These are phyloP conservation scores for Lutjanus erythropterus DNA, from an alignment of 2,113 vertebrate species.

Conservation along the genomic window DNA sequence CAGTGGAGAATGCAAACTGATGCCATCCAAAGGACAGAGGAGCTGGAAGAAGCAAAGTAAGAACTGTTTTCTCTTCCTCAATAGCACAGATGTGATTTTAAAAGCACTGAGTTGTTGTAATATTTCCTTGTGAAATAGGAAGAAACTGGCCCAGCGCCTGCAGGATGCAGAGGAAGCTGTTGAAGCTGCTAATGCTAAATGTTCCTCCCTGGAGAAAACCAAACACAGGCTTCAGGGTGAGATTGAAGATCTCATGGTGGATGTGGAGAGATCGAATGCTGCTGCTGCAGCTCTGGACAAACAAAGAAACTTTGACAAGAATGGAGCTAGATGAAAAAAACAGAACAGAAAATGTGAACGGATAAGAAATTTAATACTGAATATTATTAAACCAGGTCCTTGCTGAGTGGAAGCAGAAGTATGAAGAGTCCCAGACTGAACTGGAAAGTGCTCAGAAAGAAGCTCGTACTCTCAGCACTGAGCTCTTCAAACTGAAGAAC, in stretches of 20 bases:
- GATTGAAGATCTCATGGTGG: slow-evolving; percentile 69
- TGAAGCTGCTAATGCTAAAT: slow-evolving; percentile 59
- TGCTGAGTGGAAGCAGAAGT: slow-evolving; percentile 82
- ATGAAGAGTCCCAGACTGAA: slow-evolving; percentile 79
- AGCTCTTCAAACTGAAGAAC: slow-evolving; percentile 82
- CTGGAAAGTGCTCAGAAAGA: slow-evolving; percentile 78
- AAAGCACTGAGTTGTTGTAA: not conserved
- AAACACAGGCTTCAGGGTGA: slow-evolving; percentile 64
- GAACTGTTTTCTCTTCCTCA: not conserved
- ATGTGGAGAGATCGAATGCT: slow-evolving; percentile 62
- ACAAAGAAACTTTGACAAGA: slow-evolving; percentile 68
- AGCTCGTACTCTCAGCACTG: slow-evolving; percentile 78
- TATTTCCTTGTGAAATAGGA: slow-evolving; percentile 15
- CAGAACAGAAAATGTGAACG: not conserved
- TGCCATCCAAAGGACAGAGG: slow-evolving; percentile 82
- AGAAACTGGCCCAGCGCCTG: slow-evolving; percentile 53
- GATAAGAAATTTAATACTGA: not conserved
- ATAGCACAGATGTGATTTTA: not conserved
- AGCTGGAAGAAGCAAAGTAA: slow-evolving; percentile 56
- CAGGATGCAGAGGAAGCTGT: slow-evolving; percentile 60
- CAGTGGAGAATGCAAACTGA: slow-evolving; percentile 96
- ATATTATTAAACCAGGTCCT: slow-evolving; percentile 60
- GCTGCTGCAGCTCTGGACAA: slow-evolving; percentile 64
- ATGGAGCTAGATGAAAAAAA: not conserved
- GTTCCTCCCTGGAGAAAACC: slow-evolving; percentile 67